A percentile compares a stretch with the other conserved stretches of the same genome.
Conservation (phyloP, 2,113 vertebrate genomes). For the Gallinago media region DNA sequence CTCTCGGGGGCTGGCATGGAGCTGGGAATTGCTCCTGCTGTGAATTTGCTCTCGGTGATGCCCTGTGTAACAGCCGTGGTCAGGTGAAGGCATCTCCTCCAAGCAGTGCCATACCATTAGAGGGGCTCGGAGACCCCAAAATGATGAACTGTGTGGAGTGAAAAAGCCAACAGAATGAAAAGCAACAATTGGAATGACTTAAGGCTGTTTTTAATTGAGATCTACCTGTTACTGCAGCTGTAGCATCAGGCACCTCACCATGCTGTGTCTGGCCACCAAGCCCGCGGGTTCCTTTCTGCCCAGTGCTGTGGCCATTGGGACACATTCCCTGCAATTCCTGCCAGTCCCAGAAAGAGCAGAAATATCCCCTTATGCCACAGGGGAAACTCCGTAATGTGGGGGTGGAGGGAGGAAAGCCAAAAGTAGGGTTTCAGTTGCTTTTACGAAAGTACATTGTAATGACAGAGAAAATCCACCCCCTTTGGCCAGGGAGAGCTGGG, state of each 20-base stretch:
- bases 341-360: not conserved
- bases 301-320: not conserved
- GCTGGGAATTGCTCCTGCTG: not conserved
- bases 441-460: not conserved
- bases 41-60: not conserved
- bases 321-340: not conserved
- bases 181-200: not conserved
- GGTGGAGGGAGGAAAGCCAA: not conserved
- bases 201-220: not conserved
- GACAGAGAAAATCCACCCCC: not conserved
- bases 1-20: not conserved
- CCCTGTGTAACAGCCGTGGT: fast-evolving
- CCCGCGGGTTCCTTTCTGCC: not conserved
- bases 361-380: not conserved
- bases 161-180: not conserved
- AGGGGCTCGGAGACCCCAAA: not conserved
- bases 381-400: not conserved
- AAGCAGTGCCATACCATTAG: not conserved
- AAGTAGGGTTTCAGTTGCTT: not conserved
- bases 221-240: not conserved
- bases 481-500: not conserved
- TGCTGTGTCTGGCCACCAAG: fast-evolving
- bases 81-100: not conserved
- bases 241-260: fast-evolving
- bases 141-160: fast-evolving